Percentiles rank a stretch among this genome's conserved stretches.
Conservation (phyloP, 2,113 vertebrate species). For the Labrus mixtus region DNA sequence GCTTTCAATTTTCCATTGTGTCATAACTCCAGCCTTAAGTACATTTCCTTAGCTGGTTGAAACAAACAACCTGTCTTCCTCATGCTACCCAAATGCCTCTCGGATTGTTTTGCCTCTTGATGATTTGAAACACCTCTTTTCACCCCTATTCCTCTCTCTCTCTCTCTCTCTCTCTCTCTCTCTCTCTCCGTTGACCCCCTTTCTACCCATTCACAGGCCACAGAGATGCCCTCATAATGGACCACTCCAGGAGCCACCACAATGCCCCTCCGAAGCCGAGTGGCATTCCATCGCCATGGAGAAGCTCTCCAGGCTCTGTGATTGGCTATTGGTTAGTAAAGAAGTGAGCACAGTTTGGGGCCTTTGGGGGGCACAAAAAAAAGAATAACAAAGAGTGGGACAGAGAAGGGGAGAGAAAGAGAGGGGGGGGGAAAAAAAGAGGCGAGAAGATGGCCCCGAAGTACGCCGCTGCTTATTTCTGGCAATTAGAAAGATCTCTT, state of each 20-base stretch:
- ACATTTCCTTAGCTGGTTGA: constrained; percentile 27
- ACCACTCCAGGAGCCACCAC: constrained; percentile 64
- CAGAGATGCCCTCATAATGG: constrained; percentile 73
- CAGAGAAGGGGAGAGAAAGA: not conserved
- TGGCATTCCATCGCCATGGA: constrained; percentile 83
- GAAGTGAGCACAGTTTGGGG: constrained; percentile 65
- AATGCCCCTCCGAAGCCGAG: constrained; percentile 69
- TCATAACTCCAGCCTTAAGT: constrained; percentile 47
- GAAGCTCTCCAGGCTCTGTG: constrained; percentile 59
- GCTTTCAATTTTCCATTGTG: constrained; percentile 66
- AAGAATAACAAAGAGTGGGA: constrained; percentile 68
- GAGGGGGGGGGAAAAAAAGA: not conserved
- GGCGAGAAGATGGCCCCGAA: constrained; percentile 19
- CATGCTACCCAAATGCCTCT: constrained; percentile 34
- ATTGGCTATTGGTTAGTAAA: constrained; percentile 74
- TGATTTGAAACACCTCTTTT: constrained; percentile 46
- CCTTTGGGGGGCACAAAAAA: constrained; percentile 44
- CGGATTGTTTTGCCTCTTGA: constrained; percentile 42
- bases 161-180: not conserved
- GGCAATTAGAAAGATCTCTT: constrained; percentile 48
- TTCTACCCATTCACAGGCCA: constrained; percentile 61
- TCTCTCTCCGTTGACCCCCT: constrained; percentile 40
- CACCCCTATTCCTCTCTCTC: no score
- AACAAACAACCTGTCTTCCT: constrained; percentile 55
- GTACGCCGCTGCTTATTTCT: constrained; percentile 17